These are phyloP conservation scores for Andrena cerasifolii DNA, from an alignment of 1,140 invertebrate genomes.

Conservation along the genomic window DNA sequence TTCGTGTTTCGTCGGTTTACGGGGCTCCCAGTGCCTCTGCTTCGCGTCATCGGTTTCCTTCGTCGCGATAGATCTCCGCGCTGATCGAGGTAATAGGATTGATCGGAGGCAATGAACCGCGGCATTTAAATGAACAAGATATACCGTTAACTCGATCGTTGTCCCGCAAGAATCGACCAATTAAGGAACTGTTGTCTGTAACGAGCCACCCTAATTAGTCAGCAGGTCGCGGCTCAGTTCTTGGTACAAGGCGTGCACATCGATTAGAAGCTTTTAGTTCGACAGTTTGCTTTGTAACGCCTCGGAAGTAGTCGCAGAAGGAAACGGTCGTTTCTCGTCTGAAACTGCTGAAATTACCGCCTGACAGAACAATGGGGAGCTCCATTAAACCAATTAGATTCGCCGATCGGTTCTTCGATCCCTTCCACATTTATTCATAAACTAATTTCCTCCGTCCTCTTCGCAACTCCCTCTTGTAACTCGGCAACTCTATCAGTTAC, in stretches of 20 bases:
- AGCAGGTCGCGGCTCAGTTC: slow-evolving; percentile 20
- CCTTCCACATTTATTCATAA: too few relatives aligned
- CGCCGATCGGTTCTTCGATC: too few relatives aligned
- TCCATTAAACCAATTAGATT: too few relatives aligned
- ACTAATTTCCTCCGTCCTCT: too few relatives aligned
- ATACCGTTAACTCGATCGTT: slow-evolving; percentile 41
- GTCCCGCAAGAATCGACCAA: slow-evolving; percentile 54
- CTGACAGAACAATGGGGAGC: too few relatives aligned
- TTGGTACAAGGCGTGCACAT: slow-evolving; percentile 2
- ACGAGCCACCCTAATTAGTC: slow-evolving; percentile 56
- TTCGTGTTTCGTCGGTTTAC: not conserved
- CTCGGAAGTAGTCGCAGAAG: not conserved
- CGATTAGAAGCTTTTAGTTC: slow-evolving; percentile 40
- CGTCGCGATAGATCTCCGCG: not conserved
- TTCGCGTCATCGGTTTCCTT: not conserved
- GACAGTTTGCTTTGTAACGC: not conserved
- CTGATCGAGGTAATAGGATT: not conserved
- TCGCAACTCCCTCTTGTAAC: too few relatives aligned
- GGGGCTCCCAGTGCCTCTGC: not conserved
- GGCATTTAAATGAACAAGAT: slow-evolving; percentile 17
- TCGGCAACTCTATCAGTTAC: too few relatives aligned
- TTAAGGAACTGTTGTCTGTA: slow-evolving; percentile 54
- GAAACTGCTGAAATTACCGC: not conserved
- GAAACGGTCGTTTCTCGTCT: not conserved
- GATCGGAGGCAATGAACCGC: slow-evolving; percentile 15